Conservation (phyloP, 2,113 vertebrate species). For the Pardalotus punctatus region DNA sequence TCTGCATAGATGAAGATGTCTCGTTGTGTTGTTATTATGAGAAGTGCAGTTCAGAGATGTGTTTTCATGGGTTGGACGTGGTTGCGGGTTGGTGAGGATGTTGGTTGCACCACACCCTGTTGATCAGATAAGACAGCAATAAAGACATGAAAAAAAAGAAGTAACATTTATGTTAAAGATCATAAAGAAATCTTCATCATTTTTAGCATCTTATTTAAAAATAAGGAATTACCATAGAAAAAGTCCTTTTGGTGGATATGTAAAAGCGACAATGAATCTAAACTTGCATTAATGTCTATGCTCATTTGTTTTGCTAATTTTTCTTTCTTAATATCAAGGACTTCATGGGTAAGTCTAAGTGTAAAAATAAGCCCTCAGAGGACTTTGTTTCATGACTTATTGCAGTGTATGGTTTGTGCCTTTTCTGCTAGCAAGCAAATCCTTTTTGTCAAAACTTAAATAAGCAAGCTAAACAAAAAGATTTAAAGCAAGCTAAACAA, state of each 20-base stretch:
- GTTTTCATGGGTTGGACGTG: background rate
- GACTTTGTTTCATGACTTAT: background rate
- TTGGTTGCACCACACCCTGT: conserved; percentile 68
- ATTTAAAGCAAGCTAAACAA: background rate
- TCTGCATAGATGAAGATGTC: background rate
- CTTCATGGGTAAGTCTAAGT: background rate
- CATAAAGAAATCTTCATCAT: background rate
- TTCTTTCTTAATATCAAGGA: background rate
- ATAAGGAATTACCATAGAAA: background rate
- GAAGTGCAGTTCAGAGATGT: background rate
- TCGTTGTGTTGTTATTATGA: background rate
- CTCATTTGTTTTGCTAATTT: background rate
- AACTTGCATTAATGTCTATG: background rate
- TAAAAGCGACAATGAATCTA: background rate
- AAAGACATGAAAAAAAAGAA: background rate
- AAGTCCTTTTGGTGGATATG: background rate
- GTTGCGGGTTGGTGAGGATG: conserved; percentile 48
- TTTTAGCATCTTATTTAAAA: background rate
- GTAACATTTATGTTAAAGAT: background rate
- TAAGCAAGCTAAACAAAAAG: background rate
- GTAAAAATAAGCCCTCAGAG: background rate
- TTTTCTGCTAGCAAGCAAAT: background rate
- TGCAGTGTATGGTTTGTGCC: background rate
- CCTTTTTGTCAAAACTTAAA: background rate
- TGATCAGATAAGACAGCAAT: conserved; percentile 69